These are phyloP conservation scores for Drosophila saltans DNA, from an alignment of 1,140 invertebrate genomes.

Conservation along the genomic window DNA sequence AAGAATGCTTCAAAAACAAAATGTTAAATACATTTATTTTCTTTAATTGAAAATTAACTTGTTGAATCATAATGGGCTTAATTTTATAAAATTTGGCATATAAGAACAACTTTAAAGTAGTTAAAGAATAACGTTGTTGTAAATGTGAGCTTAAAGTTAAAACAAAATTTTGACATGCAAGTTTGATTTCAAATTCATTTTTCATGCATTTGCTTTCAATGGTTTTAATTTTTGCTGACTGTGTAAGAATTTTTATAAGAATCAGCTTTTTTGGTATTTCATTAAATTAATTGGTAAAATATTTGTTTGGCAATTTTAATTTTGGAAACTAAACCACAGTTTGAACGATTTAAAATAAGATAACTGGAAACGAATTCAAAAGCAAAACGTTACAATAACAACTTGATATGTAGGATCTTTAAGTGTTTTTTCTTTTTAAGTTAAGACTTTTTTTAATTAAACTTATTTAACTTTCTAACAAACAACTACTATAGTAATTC, in stretches of 20 bases:
- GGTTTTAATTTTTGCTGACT: too few species aligned
- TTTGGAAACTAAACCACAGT: background rate
- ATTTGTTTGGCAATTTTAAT: background rate
- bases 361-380: background rate
- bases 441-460: background rate
- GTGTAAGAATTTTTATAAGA: too few species aligned
- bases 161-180: background rate
- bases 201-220: too few species aligned
- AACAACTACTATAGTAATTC: background rate
- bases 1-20: background rate
- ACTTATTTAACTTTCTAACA: background rate
- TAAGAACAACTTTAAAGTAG: background rate
- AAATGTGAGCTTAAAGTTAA: too few species aligned
- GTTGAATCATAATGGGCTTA: too few species aligned
- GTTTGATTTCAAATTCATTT: background rate
- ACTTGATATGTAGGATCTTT: background rate
- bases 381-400: slow-evolving; percentile 16
- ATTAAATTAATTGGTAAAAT: too few species aligned
- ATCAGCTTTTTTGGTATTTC: too few species aligned
- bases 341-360: background rate
- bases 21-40: background rate
- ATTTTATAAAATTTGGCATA: background rate
- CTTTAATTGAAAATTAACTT: background rate
- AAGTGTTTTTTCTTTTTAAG: background rate
- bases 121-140: background rate